Percentiles rank a stretch among this genome's conserved stretches.
Conservation (phyloP, 2,797 vertebrate species). For the Micromesistius poutassou region DNA sequence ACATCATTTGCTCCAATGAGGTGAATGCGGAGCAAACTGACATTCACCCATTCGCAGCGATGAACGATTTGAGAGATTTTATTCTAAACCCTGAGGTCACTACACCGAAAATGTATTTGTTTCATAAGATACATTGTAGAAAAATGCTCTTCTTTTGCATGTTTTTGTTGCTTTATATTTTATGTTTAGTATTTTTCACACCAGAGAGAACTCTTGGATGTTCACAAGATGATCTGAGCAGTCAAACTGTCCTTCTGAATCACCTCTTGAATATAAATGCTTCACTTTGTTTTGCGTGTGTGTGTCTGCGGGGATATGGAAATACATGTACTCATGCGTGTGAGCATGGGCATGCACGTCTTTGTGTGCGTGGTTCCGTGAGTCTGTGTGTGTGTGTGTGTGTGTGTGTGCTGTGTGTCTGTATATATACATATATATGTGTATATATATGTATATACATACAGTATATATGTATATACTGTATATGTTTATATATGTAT, state of each 20-base stretch:
- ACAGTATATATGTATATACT: too few species aligned
- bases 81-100: background rate
- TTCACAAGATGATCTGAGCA: background rate
- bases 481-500: too few species aligned
- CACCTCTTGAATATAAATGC: background rate
- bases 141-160: conserved; percentile 12
- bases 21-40: conserved; percentile 40
- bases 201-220: background rate
- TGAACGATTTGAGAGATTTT: conserved; percentile 10
- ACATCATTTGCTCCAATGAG: conserved; percentile 31
- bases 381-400: background rate
- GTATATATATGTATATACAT: background rate
- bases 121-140: background rate
- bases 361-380: background rate
- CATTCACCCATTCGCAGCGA: conserved; percentile 17
- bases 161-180: background rate
- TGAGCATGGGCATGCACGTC: background rate
- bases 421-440: too few species aligned
- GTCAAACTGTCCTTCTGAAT: background rate
- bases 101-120: background rate
- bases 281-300: conserved; percentile 9
- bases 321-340: background rate
- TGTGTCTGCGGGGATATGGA: background rate
- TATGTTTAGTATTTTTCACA: background rate
- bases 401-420: background rate